Evolutionary conservation across 2,888 invertebrate genomes (phyloP).

Genomic region (Meta bourneti): DNA sequence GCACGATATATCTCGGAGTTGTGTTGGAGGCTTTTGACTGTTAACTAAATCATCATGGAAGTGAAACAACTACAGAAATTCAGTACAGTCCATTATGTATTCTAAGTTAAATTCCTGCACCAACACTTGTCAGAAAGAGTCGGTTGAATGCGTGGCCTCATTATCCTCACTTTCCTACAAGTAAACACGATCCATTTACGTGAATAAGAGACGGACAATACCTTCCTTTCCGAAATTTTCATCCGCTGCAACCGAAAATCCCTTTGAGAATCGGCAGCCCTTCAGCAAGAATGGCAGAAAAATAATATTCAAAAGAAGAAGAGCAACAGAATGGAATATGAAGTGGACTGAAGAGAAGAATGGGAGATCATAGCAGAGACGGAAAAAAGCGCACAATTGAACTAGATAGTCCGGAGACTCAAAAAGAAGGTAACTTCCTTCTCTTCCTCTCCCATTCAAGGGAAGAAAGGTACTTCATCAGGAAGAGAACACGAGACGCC

Average conservation of each 20-base stretch:
- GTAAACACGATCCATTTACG: not conserved
- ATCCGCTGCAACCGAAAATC: no score
- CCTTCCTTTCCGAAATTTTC: not conserved
- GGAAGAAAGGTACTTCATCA: slow-evolving; percentile 27
- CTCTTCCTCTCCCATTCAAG: not conserved
- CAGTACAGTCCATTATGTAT: no score
- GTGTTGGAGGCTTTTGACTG: no score
- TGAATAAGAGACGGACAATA: not conserved
- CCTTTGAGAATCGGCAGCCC: no score
- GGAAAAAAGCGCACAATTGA: slow-evolving; percentile 34
- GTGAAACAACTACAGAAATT: no score
- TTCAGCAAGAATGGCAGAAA: not conserved
- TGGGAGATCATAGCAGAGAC: slow-evolving; percentile 39
- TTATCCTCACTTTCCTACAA: not conserved
- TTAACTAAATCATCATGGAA: no score
- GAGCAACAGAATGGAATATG: slow-evolving; percentile 14
- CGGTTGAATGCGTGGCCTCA: no score
- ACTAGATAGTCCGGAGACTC: slow-evolving; percentile 16
- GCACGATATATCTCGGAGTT: no score
- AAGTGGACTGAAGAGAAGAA: slow-evolving; percentile 43
- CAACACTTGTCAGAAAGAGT: no score
- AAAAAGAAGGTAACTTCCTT: slow-evolving; percentile 28
- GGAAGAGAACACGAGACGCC: not conserved
- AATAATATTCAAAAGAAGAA: slow-evolving; percentile 2
- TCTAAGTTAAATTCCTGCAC: no score